A percentile compares a stretch with the other conserved stretches of the same genome.
Conservation (phyloP, 30 jellyfish, hydroid and myxozoan genomes). For the Aurelia sp. region DNA sequence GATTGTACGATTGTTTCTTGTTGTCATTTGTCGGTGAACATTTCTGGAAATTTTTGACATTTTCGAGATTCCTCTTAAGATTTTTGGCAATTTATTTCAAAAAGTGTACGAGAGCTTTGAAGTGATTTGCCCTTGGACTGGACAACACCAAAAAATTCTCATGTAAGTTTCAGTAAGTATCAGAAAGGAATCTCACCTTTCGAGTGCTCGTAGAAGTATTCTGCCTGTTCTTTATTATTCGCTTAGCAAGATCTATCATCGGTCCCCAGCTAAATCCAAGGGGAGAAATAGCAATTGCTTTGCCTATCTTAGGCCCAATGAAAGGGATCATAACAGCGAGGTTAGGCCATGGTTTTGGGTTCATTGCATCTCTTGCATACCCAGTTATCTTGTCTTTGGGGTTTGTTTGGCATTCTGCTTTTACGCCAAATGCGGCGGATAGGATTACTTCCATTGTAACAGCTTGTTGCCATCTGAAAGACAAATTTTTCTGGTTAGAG, state of each 20-base stretch:
- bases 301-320: slow-evolving; percentile 38
- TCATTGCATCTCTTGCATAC: slow-evolving; percentile 50
- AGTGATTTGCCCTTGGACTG: too few species aligned
- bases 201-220: neutral
- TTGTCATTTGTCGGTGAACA: too few species aligned
- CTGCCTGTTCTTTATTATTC: slow-evolving; percentile 19
- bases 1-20: too few species aligned
- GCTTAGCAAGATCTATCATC: slow-evolving; percentile 26
- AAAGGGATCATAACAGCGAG: slow-evolving; percentile 48
- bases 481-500: neutral
- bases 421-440: slow-evolving; percentile 72
- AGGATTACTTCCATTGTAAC: slow-evolving; percentile 75
- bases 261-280: slow-evolving; percentile 45
- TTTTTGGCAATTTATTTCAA: neutral
- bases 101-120: neutral
- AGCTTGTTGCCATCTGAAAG: slow-evolving; percentile 56
- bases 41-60: too few species aligned
- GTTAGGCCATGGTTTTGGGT: slow-evolving; percentile 25
- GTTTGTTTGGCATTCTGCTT: slow-evolving; percentile 65
- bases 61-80: too few species aligned
- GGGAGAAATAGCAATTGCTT: slow-evolving; percentile 11
- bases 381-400: slow-evolving; percentile 57
- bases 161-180: neutral
- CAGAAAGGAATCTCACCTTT: slow-evolving; percentile 3
- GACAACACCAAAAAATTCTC: neutral